Evolutionary conservation across 2,888 invertebrate species (phyloP).

Genomic region (Dolichopus griseipennis): DNA sequence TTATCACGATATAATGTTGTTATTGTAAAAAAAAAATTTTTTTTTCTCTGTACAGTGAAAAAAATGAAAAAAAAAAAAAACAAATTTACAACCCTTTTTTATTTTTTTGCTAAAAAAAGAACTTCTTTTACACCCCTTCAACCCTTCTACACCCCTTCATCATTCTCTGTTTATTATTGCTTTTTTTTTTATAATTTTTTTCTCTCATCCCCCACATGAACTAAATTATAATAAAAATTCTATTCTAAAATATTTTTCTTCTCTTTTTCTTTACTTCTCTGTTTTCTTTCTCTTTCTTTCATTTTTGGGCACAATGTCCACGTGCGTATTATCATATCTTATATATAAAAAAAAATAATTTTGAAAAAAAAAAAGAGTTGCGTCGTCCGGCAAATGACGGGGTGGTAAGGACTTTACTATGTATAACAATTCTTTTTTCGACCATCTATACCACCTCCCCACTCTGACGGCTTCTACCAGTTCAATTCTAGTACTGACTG

Average conservation of each 20-base stretch:
- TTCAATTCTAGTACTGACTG: no score
- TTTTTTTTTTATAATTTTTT: neutral
- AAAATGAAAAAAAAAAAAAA: neutral
- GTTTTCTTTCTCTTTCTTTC: neutral
- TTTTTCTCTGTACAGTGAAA: no score
- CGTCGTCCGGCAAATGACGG: neutral
- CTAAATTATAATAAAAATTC: constrained; percentile 3
- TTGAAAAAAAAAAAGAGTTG: neutral
- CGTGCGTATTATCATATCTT: constrained; percentile 6
- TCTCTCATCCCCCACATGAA: neutral
- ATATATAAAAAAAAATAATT: neutral
- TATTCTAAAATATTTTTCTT: neutral
- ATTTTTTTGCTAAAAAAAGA: no score
- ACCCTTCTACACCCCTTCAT: neutral
- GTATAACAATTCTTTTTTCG: neutral
- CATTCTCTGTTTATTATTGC: neutral
- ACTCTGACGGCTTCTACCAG: no score
- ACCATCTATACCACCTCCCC: neutral
- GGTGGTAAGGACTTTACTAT: no score
- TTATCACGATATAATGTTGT: no score
- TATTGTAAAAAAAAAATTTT: no score
- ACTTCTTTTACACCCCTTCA: no score
- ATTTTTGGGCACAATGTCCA: neutral
- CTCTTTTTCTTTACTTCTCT: neutral
- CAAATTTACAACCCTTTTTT: constrained; percentile 3